Evolutionary conservation across 2,797 vertebrate genomes (phyloP).

Genomic region (Amblyraja radiata): DNA sequence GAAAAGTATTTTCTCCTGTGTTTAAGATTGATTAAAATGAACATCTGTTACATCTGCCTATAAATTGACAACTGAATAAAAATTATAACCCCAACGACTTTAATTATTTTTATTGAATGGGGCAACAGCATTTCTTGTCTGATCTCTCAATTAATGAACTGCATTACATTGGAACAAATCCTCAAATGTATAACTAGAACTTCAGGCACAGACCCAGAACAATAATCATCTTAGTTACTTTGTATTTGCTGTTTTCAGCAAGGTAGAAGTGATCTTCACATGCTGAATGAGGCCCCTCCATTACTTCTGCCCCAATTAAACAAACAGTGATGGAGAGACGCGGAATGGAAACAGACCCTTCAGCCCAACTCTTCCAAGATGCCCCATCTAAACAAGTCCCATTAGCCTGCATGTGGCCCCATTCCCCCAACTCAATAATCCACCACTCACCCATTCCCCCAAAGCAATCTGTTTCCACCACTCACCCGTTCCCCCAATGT

Average conservation of each 20-base stretch:
- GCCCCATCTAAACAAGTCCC: too few species aligned
- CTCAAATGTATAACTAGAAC: neutral
- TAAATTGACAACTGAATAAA: neutral
- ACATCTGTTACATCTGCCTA: neutral
- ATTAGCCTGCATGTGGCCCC: too few species aligned
- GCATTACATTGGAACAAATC: neutral
- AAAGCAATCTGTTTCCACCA: too few species aligned
- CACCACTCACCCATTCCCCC: too few species aligned
- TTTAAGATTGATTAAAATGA: neutral
- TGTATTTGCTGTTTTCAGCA: neutral
- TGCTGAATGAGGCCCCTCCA: neutral
- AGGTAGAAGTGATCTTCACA: neutral
- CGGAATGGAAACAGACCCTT: too few species aligned
- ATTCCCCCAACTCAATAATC: too few species aligned
- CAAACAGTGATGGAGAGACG: neutral
- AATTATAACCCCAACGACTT: neutral
- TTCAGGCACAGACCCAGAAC: neutral
- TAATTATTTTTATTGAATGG: neutral
- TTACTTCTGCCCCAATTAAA: too few species aligned
- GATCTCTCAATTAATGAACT: neutral
- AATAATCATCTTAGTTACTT: neutral
- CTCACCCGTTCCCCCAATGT: too few species aligned
- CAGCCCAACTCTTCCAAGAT: too few species aligned
- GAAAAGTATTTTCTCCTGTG: neutral
- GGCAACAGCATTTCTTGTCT: neutral